Base-by-base conservation (phyloP, 2,888 invertebrate species). In the Himalopsyche tibetana region DNA sequence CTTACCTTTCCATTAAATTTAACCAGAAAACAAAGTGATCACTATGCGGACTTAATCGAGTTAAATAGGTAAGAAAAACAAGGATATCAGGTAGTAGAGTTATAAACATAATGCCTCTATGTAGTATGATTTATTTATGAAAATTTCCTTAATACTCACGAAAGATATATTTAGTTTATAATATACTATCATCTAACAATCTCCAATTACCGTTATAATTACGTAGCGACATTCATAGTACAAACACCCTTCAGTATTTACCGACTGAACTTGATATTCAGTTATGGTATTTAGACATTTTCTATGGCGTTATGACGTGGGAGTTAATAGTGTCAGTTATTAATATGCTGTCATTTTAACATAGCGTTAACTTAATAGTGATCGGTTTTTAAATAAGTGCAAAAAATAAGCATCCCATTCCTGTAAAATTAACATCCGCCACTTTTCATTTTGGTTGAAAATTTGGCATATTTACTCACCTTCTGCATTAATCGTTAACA, bases 301-400 rank as follows among this genome's bases (percentile, higher is more conserved):
- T 63, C 5, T 28, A 63, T 9, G 56, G 56, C 56, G 17, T 56
- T 56, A n/a, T 56, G 56, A 56, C 56, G 56, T 56, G 55, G 6
- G 4, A 56, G 19, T 17, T 56, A 63, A 63, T 63, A 5, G 28
- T 1, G 9, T 11, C 19, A 9, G 63, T 63, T 19, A 63, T 19
- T 63, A 19, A 63, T 2, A 63, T 19, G 19, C 19, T 19, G 63
- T 19, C 0, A 63, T 63, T 5, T 63, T 63, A 4, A 19, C 19
- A 11, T 19, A 28, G 19, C 15, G 11, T 8, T 28, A 15, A 4
- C 63, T 3, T 63, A 63, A 63, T 63, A 19, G 63, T 63, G 63
- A 63, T 63, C 63, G 63, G 2, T 56, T 56, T 56, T 56, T 63
- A 63, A 63, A 63, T 63, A n/a, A 63, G 15, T 63, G 63, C 19